A percentile compares a stretch with the other conserved stretches of the same genome.
These are phyloP conservation scores for Prunella fulvescens DNA, from an alignment of 2,113 vertebrate species.

Conservation along the genomic window DNA sequence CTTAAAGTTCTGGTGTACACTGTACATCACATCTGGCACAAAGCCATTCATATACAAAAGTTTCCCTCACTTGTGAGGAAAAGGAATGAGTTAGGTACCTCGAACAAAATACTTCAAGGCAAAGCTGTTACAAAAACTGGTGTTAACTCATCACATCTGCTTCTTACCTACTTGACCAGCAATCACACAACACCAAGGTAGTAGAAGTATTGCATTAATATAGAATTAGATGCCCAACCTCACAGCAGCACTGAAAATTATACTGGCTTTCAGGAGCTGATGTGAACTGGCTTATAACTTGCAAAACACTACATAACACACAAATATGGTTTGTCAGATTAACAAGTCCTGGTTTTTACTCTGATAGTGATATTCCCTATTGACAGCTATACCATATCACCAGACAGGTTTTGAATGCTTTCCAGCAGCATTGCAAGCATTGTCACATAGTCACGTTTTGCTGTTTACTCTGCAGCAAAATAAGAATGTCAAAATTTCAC, in stretches of 20 bases:
- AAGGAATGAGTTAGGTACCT: neutral
- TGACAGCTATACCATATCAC: neutral
- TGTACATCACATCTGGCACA: neutral
- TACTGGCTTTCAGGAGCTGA: fast-evolving
- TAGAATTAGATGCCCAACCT: neutral
- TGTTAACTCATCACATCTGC: neutral
- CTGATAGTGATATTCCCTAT: neutral
- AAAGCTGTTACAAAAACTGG: neutral
- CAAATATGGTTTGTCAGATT: neutral
- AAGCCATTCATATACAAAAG: neutral
- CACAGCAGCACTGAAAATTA: neutral
- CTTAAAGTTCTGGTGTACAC: neutral
- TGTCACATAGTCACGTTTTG: neutral
- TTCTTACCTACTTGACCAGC: neutral
- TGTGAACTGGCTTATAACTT: neutral
- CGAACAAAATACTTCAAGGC: neutral
- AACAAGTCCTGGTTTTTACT: neutral
- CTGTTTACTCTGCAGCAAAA: neutral
- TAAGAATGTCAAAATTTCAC: neutral
- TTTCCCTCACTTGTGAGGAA: neutral
- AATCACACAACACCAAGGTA: neutral
- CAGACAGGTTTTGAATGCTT: neutral
- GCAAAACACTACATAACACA: neutral
- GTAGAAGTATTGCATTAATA: neutral
- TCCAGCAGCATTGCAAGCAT: neutral